phyloP scores from a whole-genome alignment of 2,113 vertebrate genomes.

The Spea multiplicata region DNA sequence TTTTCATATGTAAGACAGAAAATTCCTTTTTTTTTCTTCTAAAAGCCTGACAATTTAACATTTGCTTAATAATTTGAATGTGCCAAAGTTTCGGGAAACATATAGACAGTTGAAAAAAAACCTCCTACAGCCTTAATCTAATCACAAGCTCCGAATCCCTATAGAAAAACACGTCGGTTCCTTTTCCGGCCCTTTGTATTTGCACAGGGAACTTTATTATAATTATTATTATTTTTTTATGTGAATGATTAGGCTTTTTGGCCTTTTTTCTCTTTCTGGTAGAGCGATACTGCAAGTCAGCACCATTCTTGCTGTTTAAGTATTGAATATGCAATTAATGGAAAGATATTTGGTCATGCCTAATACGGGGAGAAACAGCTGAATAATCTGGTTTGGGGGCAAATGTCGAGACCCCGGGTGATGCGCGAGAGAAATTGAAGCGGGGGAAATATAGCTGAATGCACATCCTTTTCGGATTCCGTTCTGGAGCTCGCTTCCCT shows the following conservation, averaged over 20 bases:
- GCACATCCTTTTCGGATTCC: slow-evolving; percentile 34
- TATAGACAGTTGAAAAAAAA: background rate
- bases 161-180: background rate
- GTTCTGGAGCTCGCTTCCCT: background rate
- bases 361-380: slow-evolving; percentile 40
- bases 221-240: slow-evolving; percentile 52
- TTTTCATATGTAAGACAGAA: no score
- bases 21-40: no score
- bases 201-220: slow-evolving; percentile 42
- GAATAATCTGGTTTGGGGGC: slow-evolving; percentile 52
- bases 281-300: slow-evolving; percentile 52
- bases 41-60: no score
- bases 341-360: slow-evolving; percentile 51
- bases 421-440: slow-evolving; percentile 51
- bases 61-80: no score
- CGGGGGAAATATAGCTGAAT: slow-evolving; percentile 41
- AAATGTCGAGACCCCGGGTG: slow-evolving; percentile 46
- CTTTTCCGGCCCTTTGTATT: background rate
- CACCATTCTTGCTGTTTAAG: slow-evolving; percentile 47
- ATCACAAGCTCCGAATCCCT: background rate
- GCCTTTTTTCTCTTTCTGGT: slow-evolving; percentile 3
- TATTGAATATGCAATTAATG: slow-evolving; percentile 57
- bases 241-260: slow-evolving; percentile 48
- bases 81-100: background rate
- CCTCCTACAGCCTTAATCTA: no score